Conservation (phyloP, 2,888 invertebrate genomes). For the Sinotaia quadrata region DNA sequence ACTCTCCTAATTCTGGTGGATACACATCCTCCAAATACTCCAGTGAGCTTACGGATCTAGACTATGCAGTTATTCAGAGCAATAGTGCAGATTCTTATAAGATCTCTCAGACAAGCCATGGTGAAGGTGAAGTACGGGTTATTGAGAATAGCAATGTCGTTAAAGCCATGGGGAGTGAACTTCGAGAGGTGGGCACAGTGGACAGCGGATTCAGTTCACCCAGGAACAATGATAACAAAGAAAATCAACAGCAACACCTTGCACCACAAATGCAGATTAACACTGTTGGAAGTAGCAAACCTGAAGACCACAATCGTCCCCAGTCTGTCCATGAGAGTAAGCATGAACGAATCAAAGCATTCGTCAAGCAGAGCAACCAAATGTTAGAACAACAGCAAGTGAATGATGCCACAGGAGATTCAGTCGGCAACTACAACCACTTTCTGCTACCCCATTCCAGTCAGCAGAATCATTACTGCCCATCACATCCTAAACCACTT, state of each 20-base stretch:
- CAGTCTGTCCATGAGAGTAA: slow-evolving; percentile 16
- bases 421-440: neutral
- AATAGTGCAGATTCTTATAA: neutral
- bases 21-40: neutral
- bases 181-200: slow-evolving; percentile 46
- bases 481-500: slow-evolving; percentile 3
- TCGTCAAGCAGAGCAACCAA: slow-evolving; percentile 42
- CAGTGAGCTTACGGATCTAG: neutral
- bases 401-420: neutral
- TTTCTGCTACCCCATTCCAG: neutral
- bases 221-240: slow-evolving; percentile 36
- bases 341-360: slow-evolving; percentile 26
- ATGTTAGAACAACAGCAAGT: slow-evolving; percentile 27
- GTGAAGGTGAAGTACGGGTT: neutral
- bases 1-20: slow-evolving; percentile 26
- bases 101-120: neutral
- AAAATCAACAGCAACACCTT: slow-evolving; percentile 2
- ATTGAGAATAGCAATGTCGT: slow-evolving; percentile 33
- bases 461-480: neutral
- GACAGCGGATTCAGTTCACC: slow-evolving; percentile 65
- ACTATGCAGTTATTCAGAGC: neutral
- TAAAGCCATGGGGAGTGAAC: slow-evolving; percentile 41
- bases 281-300: neutral
- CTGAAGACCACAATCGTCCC: neutral
- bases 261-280: neutral